A percentile compares a stretch with the other conserved stretches of the same genome.
phyloP scores from a whole-genome alignment of 2,113 vertebrate species.

The Rallus limicola region DNA sequence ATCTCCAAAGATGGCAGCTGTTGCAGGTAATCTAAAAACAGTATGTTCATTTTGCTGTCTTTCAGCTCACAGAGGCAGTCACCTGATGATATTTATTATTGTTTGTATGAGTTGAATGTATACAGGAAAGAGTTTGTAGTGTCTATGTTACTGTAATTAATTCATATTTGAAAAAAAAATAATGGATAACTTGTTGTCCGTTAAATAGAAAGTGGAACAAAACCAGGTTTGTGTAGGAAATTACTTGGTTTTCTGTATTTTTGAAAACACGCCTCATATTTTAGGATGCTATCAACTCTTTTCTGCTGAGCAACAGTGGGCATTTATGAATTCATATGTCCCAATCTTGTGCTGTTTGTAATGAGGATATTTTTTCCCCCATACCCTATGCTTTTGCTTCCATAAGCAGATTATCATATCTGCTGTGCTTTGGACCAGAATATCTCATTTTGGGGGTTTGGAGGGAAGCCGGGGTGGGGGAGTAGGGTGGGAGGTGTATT shows the following conservation, averaged over 20 bases:
- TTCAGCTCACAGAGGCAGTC: not conserved
- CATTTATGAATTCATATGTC: not conserved
- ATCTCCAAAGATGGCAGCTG: conserved; percentile 40
- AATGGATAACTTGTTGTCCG: not conserved
- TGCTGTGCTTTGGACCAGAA: not conserved
- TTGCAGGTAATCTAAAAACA: conserved; percentile 42
- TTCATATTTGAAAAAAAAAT: not conserved
- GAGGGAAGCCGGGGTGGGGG: too few species aligned
- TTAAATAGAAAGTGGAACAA: not conserved
- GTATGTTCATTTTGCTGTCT: not conserved
- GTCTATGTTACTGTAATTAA: not conserved
- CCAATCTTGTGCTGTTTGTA: not conserved
- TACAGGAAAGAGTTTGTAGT: not conserved
- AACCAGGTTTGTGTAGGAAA: not conserved
- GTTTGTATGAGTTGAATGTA: not conserved
- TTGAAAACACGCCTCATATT: not conserved
- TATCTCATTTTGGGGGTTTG: not conserved
- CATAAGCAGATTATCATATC: not conserved
- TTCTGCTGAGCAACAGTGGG: not conserved
- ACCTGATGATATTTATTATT: not conserved
- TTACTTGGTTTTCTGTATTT: not conserved
- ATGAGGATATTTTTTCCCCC: not conserved
- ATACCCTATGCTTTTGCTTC: not conserved
- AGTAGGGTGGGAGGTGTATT: not conserved
- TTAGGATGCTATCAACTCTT: not conserved